phyloP scores from a whole-genome alignment of 2,113 vertebrate species.

The Trachemys scripta region DNA sequence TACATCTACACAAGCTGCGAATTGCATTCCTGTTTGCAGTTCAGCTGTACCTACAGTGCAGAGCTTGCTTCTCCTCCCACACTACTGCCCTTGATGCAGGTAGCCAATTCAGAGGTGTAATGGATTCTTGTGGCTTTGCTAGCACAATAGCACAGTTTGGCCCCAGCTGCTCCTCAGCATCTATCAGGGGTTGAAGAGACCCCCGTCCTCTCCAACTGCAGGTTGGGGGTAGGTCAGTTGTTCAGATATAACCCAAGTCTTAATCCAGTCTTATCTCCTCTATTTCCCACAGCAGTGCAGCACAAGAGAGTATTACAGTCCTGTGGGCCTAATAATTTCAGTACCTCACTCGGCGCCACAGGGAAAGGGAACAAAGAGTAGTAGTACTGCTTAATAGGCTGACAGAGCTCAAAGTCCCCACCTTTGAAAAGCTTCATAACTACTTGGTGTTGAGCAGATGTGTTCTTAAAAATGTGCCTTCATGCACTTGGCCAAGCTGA shows the following conservation, averaged over 20 bases:
- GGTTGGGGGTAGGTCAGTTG: not conserved
- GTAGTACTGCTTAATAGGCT: not conserved
- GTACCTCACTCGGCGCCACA: not conserved
- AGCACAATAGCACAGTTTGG: not conserved
- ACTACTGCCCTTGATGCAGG: not conserved
- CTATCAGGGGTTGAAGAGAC: not conserved
- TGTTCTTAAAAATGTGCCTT: not conserved
- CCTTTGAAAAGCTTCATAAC: not conserved
- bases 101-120: not conserved
- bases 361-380: not conserved
- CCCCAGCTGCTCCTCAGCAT: not conserved
- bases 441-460: not conserved
- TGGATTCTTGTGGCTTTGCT: not conserved
- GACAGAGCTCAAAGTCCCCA: not conserved
- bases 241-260: accelerated
- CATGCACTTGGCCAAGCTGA: not conserved
- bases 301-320: not conserved
- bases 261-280: not conserved
- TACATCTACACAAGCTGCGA: not conserved
- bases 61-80: not conserved
- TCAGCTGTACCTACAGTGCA: not conserved
- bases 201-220: not conserved
- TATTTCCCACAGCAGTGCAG: not conserved
- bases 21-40: not conserved
- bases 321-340: not conserved